Conservation (phyloP, 1,140 invertebrate species). For the Atta colombica region DNA sequence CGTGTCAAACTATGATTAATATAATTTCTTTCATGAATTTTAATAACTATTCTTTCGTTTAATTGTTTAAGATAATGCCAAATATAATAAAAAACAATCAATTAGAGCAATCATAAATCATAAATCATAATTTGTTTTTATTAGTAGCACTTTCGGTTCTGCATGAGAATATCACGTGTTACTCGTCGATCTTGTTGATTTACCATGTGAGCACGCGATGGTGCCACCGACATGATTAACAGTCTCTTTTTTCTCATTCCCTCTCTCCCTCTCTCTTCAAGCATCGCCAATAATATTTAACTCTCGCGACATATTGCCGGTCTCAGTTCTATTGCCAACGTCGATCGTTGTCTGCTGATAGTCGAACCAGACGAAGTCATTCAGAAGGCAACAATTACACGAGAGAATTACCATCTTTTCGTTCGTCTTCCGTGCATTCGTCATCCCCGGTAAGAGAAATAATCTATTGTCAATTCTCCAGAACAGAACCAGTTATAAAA, state of each 20-base stretch:
- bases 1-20: not conserved
- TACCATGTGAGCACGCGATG: not conserved
- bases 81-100: not conserved
- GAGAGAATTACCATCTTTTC: not conserved
- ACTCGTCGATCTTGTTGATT: not conserved
- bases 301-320: slow-evolving; percentile 73
- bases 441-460: not conserved
- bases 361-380: not conserved
- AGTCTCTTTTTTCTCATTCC: not conserved
- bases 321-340: slow-evolving; percentile 57
- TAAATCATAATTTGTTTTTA: not conserved
- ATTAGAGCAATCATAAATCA: not conserved
- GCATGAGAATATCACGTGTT: slow-evolving; percentile 58
- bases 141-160: not conserved
- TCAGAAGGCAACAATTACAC: not conserved
- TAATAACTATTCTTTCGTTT: not conserved
- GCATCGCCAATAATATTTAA: slow-evolving; percentile 76
- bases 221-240: slow-evolving; percentile 32
- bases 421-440: not conserved
- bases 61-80: not conserved
- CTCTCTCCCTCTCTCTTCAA: slow-evolving; percentile 10
- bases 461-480: not conserved
- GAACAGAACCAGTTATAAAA: not conserved
- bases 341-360: not conserved
- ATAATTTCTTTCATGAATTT: not conserved